Percentiles rank a stretch among this genome's conserved stretches.
Evolutionary conservation across 2,888 invertebrate genomes (phyloP).

Genomic region (Fabriciana adippe): DNA sequence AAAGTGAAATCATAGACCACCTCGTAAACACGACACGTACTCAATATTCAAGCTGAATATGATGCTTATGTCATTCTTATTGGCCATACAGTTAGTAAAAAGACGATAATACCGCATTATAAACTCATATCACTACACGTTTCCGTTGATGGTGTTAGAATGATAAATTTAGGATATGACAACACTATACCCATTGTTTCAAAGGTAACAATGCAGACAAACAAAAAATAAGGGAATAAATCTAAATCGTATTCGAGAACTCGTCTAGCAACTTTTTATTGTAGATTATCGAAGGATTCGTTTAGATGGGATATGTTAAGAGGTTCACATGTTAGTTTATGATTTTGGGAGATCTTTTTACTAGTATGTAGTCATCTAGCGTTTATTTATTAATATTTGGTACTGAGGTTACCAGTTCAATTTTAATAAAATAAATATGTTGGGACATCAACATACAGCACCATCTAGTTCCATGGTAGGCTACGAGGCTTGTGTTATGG

Average conservation of each 20-base stretch:
- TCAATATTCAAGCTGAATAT: conserved; percentile 51
- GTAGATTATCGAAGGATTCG: conserved; percentile 19
- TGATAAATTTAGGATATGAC: conserved; percentile 79
- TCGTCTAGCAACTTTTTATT: conserved; percentile 53
- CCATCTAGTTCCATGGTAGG: too few relatives aligned
- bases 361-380: too few relatives aligned
- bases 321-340: neutral
- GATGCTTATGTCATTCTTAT: conserved; percentile 66
- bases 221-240: conserved; percentile 76
- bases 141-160: conserved; percentile 80
- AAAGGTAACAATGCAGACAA: conserved; percentile 71
- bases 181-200: conserved; percentile 73
- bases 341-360: neutral
- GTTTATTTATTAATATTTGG: neutral
- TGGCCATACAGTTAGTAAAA: conserved; percentile 63
- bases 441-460: too few relatives aligned
- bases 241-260: conserved; percentile 70
- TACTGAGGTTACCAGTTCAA: too few relatives aligned
- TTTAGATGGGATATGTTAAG: conserved; percentile 20
- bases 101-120: conserved; percentile 75
- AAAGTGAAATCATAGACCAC: conserved; percentile 45
- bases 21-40: conserved; percentile 37
- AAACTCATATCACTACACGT: conserved; percentile 74
- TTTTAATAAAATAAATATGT: too few relatives aligned
- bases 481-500: too few relatives aligned